These are phyloP conservation scores for Trichoplusia ni DNA, from an alignment of 1,140 invertebrate genomes.

Conservation along the genomic window DNA sequence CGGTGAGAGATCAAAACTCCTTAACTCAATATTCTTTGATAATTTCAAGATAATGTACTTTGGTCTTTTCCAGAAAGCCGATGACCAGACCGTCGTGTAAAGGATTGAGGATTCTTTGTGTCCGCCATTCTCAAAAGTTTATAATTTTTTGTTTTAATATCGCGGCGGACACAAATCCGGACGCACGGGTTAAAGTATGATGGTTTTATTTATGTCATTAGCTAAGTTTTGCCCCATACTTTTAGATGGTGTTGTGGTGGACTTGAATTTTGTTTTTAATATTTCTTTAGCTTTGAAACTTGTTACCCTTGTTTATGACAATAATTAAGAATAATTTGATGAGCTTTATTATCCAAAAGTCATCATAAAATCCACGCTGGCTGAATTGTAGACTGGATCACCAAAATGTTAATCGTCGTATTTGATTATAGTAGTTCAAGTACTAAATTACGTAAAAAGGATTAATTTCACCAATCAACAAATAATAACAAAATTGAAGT, in stretches of 20 bases:
- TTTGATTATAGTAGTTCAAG: no score
- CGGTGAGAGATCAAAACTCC: slow-evolving; percentile 58
- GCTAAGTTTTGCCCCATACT: slow-evolving; percentile 34
- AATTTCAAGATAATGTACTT: slow-evolving; percentile 65
- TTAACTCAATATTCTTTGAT: slow-evolving; percentile 42
- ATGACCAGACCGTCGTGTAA: slow-evolving; percentile 17
- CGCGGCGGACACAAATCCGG: slow-evolving; percentile 24
- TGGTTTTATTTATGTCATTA: slow-evolving; percentile 25
- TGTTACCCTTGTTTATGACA: no score
- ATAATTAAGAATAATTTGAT: no score
- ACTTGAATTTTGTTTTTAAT: slow-evolving; percentile 7
- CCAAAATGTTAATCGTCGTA: no score
- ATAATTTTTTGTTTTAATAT: slow-evolving; percentile 4
- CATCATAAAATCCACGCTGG: no score
- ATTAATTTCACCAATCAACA: no score
- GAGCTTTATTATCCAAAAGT: no score
- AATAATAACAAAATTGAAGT: slow-evolving; percentile 3
- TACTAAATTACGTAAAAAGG: no score
- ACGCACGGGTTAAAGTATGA: slow-evolving; percentile 36
- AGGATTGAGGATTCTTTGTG: slow-evolving; percentile 17
- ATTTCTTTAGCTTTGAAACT: background rate
- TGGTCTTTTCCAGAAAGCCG: slow-evolving; percentile 69
- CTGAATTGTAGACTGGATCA: no score
- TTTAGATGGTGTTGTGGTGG: slow-evolving; percentile 32
- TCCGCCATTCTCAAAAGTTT: slow-evolving; percentile 13